Evolutionary conservation across 2,113 vertebrate species (phyloP).

Genomic region (Grus americana): DNA sequence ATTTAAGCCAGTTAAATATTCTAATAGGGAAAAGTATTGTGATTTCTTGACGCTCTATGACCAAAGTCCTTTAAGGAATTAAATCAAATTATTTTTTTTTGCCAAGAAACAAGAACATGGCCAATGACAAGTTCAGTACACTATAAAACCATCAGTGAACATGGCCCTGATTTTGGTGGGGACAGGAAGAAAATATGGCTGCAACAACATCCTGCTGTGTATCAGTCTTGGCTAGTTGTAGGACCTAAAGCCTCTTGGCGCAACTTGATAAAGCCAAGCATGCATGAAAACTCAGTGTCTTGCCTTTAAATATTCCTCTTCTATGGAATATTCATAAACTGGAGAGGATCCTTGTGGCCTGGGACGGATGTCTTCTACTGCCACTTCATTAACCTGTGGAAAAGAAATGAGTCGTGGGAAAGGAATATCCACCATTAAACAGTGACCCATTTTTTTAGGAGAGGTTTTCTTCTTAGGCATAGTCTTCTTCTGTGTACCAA

Average conservation of each 20-base stretch:
- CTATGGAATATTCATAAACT: slow-evolving; percentile 84
- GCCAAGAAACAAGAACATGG: background rate
- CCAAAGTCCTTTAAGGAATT: background rate
- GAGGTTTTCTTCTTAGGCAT: background rate
- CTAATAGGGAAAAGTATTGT: background rate
- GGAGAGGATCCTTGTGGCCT: slow-evolving; percentile 96
- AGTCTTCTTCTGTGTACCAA: background rate
- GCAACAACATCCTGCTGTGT: background rate
- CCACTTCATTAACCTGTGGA: slow-evolving; percentile 83
- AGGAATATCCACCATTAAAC: background rate
- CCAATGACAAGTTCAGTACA: background rate
- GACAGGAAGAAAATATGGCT: background rate
- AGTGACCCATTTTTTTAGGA: background rate
- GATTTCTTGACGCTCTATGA: background rate
- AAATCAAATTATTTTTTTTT: background rate
- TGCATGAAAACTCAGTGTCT: background rate
- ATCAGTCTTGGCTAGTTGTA: background rate
- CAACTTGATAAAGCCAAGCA: background rate
- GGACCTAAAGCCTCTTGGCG: background rate
- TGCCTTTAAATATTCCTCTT: slow-evolving; percentile 82
- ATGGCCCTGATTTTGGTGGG: background rate
- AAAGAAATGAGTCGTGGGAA: background rate
- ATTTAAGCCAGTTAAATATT: background rate
- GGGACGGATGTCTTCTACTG: slow-evolving; percentile 85
- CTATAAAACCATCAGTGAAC: background rate